These are phyloP conservation scores for Epiblema foenella DNA, from an alignment of 2,888 invertebrate species.

Conservation along the genomic window DNA sequence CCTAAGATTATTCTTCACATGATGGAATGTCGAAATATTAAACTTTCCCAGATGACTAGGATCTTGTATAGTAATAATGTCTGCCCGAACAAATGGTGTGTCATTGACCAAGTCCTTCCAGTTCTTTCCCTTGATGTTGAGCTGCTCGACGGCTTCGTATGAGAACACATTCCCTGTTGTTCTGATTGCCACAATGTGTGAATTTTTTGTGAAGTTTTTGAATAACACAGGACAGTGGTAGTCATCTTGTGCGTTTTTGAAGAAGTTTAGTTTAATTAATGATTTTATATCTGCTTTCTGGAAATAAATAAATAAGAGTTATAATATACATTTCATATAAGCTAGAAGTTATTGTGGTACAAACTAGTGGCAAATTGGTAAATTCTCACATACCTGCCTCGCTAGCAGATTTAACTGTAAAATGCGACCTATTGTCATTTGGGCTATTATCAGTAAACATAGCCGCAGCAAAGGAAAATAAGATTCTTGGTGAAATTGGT, in stretches of 20 bases:
- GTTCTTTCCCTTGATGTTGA: slow-evolving; percentile 97
- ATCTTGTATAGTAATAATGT: slow-evolving; percentile 97
- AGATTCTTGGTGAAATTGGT: too few species aligned
- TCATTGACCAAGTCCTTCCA: slow-evolving; percentile 97
- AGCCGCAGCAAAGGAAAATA: too few species aligned
- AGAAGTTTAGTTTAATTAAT: slow-evolving; percentile 93
- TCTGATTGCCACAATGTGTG: slow-evolving; percentile 95
- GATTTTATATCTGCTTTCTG: slow-evolving; percentile 92
- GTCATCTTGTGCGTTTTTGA: slow-evolving; percentile 92
- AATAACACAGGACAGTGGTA: slow-evolving; percentile 98
- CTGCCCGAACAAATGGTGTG: slow-evolving; percentile 93
- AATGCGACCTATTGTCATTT: too few species aligned
- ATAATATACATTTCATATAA: neutral
- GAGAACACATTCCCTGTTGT: slow-evolving; percentile 98
- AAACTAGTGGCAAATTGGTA: too few species aligned
- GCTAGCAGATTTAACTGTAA: too few species aligned
- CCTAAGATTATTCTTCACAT: slow-evolving; percentile 95
- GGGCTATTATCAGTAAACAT: too few species aligned
- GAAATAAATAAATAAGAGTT: slow-evolving; percentile 52
- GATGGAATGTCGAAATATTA: slow-evolving; percentile 97
- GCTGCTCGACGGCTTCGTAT: slow-evolving; percentile 96
- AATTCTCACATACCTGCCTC: too few species aligned
- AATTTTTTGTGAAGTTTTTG: slow-evolving; percentile 96
- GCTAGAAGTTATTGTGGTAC: too few species aligned
- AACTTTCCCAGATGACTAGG: slow-evolving; percentile 96